Evolutionary conservation across 2,797 vertebrate species (phyloP), one percentile per base, ranked within the genome.

Genomic region (Acanthurus tractus): DNA sequence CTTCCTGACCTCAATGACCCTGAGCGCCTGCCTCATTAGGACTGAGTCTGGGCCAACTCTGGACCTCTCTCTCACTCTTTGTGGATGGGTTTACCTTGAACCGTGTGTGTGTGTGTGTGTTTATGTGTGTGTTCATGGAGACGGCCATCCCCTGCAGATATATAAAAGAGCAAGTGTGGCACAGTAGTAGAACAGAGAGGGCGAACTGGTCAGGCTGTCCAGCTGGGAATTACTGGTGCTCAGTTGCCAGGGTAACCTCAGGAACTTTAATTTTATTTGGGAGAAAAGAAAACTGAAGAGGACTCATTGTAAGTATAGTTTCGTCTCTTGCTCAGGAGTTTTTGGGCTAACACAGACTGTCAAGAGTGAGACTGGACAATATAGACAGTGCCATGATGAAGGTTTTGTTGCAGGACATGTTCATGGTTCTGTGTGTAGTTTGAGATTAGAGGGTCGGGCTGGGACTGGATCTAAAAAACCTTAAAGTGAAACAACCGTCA

Each of bases 141-240:
- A 83, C 44, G 65, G 83, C 74, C 88, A 49, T 90, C 89, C 83
- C 86, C 88, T 86, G 76, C 72, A 78, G 82, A 88, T 88, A 89
- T 89, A 93, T 92, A 93, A 92, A 78, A 36, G 82, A 73, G 76
- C 65, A 46, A 34, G 56, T 38, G 69, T 50, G 73, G 64, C 79
- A 54, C 75, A 54, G 63, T 65, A 62, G 76, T 57, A 76, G 76
- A 83, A 48, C 81, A 86, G 69, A 67, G 63, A 73, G 80, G 73
- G 82, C 74, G 65, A 82, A 61, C 64, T 56, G 83, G 76, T 70
- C 67, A 61, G 76, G 55, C 58, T 76, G 48, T 79, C 65, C 77
- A 68, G 74, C 65, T 72, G 70, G 76, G 79, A 70, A 80, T 78
- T 79, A 53, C 45, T 52, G 52, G 57, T 79, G 61, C 69, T 79